Conservation (phyloP, 2,888 invertebrate genomes). For the Pocota personata region DNA sequence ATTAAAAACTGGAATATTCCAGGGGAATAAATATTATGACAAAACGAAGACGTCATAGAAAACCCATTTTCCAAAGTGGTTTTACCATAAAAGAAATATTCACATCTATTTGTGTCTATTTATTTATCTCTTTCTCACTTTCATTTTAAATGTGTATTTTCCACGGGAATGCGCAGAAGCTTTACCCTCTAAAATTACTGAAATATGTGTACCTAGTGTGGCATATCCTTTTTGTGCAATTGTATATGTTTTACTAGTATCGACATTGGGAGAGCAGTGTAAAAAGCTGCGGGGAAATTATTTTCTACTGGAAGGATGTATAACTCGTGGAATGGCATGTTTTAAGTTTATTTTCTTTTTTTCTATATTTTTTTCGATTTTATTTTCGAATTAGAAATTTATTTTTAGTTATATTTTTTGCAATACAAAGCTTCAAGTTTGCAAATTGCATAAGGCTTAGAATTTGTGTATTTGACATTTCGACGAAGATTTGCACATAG, state of each 20-base stretch:
- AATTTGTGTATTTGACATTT: too few species aligned
- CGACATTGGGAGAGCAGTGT: conserved; percentile 9
- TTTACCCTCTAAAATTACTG: background rate
- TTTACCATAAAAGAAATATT: conserved; percentile 19
- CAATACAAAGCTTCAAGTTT: too few species aligned
- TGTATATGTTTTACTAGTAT: conserved; percentile 23
- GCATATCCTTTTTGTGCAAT: background rate
- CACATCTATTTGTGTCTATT: background rate
- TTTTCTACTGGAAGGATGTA: conserved; percentile 15
- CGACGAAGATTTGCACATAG: too few species aligned
- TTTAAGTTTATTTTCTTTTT: conserved; percentile 8
- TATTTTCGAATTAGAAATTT: background rate
- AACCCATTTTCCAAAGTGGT: conserved; percentile 58
- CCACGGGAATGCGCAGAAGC: conserved; percentile 53
- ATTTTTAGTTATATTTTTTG: background rate
- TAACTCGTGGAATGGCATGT: conserved; percentile 20
- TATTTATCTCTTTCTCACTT: conserved; percentile 19
- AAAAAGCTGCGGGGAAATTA: conserved; percentile 3
- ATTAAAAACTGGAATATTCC: conserved; percentile 51
- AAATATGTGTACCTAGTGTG: conserved; percentile 8
- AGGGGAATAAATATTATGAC: conserved; percentile 45
- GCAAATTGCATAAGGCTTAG: too few species aligned
- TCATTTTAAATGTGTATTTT: conserved; percentile 32
- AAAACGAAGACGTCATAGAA: conserved; percentile 69
- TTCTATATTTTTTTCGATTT: too few species aligned